These are phyloP conservation scores for Neodiprion fabricii DNA, from an alignment of 1,140 invertebrate species.

Conservation along the genomic window DNA sequence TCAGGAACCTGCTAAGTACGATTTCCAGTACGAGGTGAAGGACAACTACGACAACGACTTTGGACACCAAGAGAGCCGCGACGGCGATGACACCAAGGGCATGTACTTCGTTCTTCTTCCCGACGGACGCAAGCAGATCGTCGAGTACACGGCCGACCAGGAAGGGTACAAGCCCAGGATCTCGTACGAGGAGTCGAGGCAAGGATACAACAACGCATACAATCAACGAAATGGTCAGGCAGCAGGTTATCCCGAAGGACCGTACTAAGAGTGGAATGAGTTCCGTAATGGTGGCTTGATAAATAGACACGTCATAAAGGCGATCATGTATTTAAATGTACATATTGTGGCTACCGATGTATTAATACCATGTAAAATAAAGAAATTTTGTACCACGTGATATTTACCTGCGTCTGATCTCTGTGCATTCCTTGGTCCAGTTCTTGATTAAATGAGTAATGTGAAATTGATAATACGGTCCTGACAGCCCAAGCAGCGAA, in stretches of 20 bases:
- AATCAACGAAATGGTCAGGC: not conserved
- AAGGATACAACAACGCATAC: not conserved
- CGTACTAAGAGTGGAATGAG: not conserved
- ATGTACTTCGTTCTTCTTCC: conserved; percentile 38
- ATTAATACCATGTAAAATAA: too few relatives aligned
- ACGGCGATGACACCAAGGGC: conserved; percentile 45
- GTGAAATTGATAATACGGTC: too few relatives aligned
- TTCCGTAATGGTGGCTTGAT: too few relatives aligned
- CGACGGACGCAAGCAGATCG: conserved; percentile 41
- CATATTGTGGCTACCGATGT: conserved; percentile 35
- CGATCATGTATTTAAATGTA: too few relatives aligned
- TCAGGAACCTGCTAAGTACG: conserved; percentile 54
- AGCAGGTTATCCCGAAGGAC: not conserved
- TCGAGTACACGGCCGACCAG: conserved; percentile 39
- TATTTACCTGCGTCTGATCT: too few relatives aligned
- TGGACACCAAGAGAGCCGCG: conserved; percentile 55
- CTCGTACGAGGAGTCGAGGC: conserved; percentile 59
- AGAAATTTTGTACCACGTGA: too few relatives aligned
- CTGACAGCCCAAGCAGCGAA: too few relatives aligned
- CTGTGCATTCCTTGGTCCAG: too few relatives aligned
- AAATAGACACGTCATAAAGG: too few relatives aligned
- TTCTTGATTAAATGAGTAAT: too few relatives aligned
- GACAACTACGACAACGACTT: conserved; percentile 51
- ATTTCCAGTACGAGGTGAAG: conserved; percentile 58
- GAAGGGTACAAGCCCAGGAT: conserved; percentile 49